Evolutionary conservation across 2,113 vertebrate species (phyloP).

Genomic region (Hippoglossus stenolepis): DNA sequence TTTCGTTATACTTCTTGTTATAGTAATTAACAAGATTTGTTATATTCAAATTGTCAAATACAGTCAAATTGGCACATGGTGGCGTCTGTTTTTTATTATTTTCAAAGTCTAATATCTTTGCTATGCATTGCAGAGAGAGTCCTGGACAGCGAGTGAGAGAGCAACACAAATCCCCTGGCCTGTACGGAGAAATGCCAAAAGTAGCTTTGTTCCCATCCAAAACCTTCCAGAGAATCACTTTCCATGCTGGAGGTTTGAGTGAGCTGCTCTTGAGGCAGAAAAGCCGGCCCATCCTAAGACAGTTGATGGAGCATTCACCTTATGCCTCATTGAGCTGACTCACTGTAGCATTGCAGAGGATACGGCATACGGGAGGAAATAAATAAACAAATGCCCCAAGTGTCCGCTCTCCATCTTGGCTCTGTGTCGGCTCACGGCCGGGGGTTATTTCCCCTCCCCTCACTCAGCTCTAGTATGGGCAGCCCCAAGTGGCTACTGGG

Average conservation of each 20-base stretch:
- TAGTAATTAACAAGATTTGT: too few relatives aligned
- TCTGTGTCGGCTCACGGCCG: constrained; percentile 47
- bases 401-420: constrained; percentile 72
- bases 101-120: too few relatives aligned
- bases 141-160: background rate
- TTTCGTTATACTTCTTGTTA: too few relatives aligned
- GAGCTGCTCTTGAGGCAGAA: constrained; percentile 49
- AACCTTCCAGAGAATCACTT: constrained; percentile 29
- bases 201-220: constrained; percentile 12
- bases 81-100: constrained; percentile 9
- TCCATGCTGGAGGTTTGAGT: constrained; percentile 46
- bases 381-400: constrained; percentile 75
- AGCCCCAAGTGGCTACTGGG: constrained; percentile 49
- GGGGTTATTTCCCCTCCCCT: constrained; percentile 56
- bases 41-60: background rate
- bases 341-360: constrained; percentile 74
- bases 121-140: too few relatives aligned
- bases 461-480: constrained; percentile 47
- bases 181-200: background rate
- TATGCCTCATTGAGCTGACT: constrained; percentile 76
- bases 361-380: constrained; percentile 73
- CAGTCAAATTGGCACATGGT: background rate
- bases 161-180: background rate
- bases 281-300: constrained; percentile 54
- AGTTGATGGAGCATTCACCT: constrained; percentile 71